phyloP scores from a whole-genome alignment of 2,888 invertebrate species.

The Caenorhabditis auriculariae region DNA sequence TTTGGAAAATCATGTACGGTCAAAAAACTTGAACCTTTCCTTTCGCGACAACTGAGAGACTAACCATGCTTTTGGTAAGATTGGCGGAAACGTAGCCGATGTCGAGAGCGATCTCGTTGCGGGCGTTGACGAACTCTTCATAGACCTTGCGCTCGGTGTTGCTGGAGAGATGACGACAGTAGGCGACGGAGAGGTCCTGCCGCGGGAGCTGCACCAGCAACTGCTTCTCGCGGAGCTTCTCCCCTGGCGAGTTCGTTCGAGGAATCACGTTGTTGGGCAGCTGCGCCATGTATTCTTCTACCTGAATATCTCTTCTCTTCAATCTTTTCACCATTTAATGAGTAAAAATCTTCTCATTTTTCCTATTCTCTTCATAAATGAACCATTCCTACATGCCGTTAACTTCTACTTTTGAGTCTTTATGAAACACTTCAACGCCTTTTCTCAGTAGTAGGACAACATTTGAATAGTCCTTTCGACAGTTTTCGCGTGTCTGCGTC shows the following conservation, averaged over 20 bases:
- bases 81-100: slow-evolving; percentile 74
- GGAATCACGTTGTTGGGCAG: slow-evolving; percentile 82
- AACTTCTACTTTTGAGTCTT: neutral
- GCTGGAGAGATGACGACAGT: slow-evolving; percentile 82
- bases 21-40: too few relatives aligned
- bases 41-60: too few relatives aligned
- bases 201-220: slow-evolving; percentile 83
- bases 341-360: too few relatives aligned
- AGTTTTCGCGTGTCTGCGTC: too few relatives aligned
- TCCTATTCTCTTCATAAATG: too few relatives aligned
- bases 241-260: slow-evolving; percentile 77
- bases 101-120: slow-evolving; percentile 93
- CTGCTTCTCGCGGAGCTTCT: slow-evolving; percentile 76
- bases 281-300: slow-evolving; percentile 88
- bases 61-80: slow-evolving; percentile 64
- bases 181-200: slow-evolving; percentile 85
- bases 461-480: too few relatives aligned
- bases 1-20: too few relatives aligned
- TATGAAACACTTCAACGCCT: too few relatives aligned
- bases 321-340: neutral
- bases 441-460: too few relatives aligned
- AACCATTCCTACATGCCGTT: too few relatives aligned
- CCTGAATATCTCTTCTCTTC: slow-evolving; percentile 69
- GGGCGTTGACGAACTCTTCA: slow-evolving; percentile 87
- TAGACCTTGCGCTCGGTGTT: slow-evolving; percentile 68